These are phyloP conservation scores for Torymus tubicola DNA, from an alignment of 2,888 invertebrate genomes.

Conservation along the genomic window DNA sequence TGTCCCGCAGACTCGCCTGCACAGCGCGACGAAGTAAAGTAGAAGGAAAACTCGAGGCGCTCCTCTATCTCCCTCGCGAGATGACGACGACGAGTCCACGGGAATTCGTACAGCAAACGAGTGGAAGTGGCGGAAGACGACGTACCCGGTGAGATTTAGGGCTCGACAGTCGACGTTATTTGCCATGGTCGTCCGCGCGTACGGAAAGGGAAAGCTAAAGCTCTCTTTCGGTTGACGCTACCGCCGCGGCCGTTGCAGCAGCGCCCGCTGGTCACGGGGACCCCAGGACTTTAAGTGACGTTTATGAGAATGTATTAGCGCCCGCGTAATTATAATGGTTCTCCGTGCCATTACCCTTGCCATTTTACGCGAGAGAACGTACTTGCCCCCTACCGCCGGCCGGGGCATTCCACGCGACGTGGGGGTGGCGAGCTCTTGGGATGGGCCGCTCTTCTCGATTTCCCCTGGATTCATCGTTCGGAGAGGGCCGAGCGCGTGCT, in stretches of 20 bases:
- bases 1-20: conserved; percentile 12
- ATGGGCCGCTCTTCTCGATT: conserved; percentile 12
- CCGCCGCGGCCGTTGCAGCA: conserved; percentile 30
- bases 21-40: conserved; percentile 38
- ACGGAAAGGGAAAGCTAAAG: neutral
- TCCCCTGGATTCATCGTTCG: conserved; percentile 11
- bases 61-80: neutral
- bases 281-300: conserved; percentile 62
- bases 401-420: neutral
- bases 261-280: conserved; percentile 49
- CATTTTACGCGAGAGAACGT: conserved; percentile 45
- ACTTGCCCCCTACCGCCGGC: conserved; percentile 8
- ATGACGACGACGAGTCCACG: neutral
- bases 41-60: conserved; percentile 14
- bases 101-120: conserved; percentile 50
- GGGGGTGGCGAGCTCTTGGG: neutral
- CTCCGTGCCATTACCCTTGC: conserved; percentile 59
- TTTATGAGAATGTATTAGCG: conserved; percentile 66
- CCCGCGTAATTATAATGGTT: conserved; percentile 64
- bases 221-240: conserved; percentile 52
- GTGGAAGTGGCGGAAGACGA: conserved; percentile 48
- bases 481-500: neutral
- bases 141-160: conserved; percentile 57
- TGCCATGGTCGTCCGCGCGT: conserved; percentile 37
- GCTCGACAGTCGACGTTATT: conserved; percentile 59